Evolutionary conservation across 2,797 vertebrate genomes (phyloP).

Genomic region (Bufotes viridis): DNA sequence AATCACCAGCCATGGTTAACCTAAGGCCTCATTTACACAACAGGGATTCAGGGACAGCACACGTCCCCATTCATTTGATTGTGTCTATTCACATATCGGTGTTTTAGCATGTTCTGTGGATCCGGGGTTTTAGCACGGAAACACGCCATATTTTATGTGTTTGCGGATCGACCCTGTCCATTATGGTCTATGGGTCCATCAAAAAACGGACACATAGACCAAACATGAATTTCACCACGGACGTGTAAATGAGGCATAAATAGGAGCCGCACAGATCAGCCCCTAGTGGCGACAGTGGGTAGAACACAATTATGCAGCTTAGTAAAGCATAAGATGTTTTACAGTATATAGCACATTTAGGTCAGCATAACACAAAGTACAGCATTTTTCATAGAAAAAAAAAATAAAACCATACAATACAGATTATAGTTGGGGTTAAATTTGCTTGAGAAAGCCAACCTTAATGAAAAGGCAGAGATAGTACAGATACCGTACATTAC

Average conservation of each 20-base stretch:
- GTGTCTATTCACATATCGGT: no score
- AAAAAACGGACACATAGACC: no score
- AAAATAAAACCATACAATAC: background rate
- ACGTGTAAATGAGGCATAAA: no score
- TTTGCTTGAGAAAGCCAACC: conserved; percentile 70
- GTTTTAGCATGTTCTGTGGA: no score
- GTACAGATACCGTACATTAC: conserved; percentile 83
- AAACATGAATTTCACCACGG: no score
- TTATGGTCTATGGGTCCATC: no score
- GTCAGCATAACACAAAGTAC: background rate
- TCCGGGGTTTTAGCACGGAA: no score
- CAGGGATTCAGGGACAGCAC: no score
- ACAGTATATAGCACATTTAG: conserved; percentile 2
- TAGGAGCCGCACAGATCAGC: background rate
- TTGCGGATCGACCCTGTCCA: no score
- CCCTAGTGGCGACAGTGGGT: background rate
- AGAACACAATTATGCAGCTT: background rate
- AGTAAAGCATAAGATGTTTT: background rate
- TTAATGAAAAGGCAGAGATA: conserved; percentile 76
- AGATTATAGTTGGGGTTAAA: background rate
- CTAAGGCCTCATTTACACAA: no score
- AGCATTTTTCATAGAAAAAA: conserved; percentile 18
- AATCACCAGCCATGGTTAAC: background rate
- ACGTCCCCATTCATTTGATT: no score
- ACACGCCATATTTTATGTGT: no score